These are phyloP conservation scores for Himalopsyche tibetana DNA, from an alignment of 2,888 invertebrate genomes.

Conservation along the genomic window DNA sequence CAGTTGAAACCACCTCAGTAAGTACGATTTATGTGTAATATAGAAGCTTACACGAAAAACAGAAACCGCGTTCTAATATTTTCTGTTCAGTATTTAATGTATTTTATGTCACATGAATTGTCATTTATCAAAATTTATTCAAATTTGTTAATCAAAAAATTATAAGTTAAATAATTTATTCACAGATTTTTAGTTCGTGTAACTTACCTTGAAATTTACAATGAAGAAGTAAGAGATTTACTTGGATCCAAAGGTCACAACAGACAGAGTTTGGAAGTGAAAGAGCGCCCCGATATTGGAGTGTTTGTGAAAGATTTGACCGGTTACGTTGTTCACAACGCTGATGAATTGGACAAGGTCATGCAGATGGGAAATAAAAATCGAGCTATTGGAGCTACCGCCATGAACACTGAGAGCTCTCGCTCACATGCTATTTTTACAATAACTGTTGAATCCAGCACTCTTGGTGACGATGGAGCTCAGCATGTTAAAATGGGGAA, in stretches of 20 bases:
- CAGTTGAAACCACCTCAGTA: too few species aligned
- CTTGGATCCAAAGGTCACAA: constrained; percentile 90
- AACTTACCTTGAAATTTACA: constrained; percentile 99
- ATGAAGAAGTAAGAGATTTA: constrained; percentile 98
- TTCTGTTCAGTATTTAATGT: too few species aligned
- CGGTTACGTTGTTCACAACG: constrained; percentile 98
- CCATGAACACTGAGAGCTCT: constrained; percentile 98
- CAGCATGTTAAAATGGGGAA: constrained; percentile 97
- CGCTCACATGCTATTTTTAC: constrained; percentile 99
- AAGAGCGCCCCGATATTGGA: constrained; percentile 96
- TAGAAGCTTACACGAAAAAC: too few species aligned
- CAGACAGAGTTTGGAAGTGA: constrained; percentile 88
- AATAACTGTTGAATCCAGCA: constrained; percentile 97
- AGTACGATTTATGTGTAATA: too few species aligned
- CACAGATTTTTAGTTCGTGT: constrained; percentile 95
- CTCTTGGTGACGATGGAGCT: constrained; percentile 86
- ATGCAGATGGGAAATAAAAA: constrained; percentile 98
- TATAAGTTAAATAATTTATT: not conserved
- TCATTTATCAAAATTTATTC: not conserved
- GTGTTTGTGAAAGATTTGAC: constrained; percentile 99
- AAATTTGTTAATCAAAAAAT: too few species aligned
- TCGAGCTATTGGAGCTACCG: constrained; percentile 86
- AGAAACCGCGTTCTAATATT: too few species aligned
- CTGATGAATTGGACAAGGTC: constrained; percentile 94
- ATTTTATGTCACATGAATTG: too few species aligned